Base-by-base conservation (phyloP, 2,113 vertebrate species). In the Archilochus colubris region DNA sequence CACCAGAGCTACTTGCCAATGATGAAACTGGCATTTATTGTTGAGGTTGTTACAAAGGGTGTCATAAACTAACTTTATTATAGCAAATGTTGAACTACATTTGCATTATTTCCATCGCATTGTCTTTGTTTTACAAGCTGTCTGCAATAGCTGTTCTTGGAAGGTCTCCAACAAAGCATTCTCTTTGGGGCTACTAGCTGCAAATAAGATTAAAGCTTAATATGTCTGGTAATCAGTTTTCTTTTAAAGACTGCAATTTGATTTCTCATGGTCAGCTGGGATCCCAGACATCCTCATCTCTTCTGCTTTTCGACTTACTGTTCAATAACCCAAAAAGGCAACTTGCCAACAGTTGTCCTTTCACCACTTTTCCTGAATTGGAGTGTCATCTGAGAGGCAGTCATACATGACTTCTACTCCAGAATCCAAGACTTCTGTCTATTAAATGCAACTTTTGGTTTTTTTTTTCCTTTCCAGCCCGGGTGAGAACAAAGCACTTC, bases 201-300 rank as follows among this genome's bases (percentile, higher is more conserved):
- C 91, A 95, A 97, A 94, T 90, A 88, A 94, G 94, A 97, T 97
- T 96, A 96, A 95, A 95, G 61, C 89, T 95, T 96, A 95, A 89
- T 95, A 97, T 90, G 79, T 57, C 91, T 96, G 73, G 88, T 91
- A 95, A 96, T 94, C 91, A 90, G 85, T 95, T 95, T 90, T 96
- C 85, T 90, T 91, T 78, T 90, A 95, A 94, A 94, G 82, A 94
- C 79, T 69, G 54, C 85, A 75, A 54, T 97, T 89, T 92, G 93
- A 95, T 95, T 95, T 94, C 93, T 90, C 59, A 68, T 57, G 68
- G 94, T 95, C 95, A 95, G 61, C 69, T 93, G 88, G 92, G 88
- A 96, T 92, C 76, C 76, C 80, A 48, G 14, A 6, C 63, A 88
- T 62, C 70, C 59, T 76, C 82, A 53, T 95, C 46, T 91, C 46